Percentiles rank a stretch among this genome's conserved stretches.
Conservation (phyloP, 2,888 invertebrate species). For the Heteromyza rotundicornis region DNA sequence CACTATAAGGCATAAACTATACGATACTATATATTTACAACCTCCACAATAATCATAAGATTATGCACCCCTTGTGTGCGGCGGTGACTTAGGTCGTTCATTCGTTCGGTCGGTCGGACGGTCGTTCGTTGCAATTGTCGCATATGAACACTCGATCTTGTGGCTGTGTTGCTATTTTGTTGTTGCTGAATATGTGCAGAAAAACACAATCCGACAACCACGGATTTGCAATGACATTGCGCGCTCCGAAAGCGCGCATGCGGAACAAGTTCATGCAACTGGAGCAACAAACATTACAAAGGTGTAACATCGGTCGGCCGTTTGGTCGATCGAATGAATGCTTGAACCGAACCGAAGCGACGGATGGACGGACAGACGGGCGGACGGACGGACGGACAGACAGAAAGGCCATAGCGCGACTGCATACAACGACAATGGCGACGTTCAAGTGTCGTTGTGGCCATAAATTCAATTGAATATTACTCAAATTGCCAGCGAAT, state of each 20-base stretch:
- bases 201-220: conserved; percentile 6
- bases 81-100: background rate
- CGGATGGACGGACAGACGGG: background rate
- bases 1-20: too few relatives aligned
- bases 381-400: background rate
- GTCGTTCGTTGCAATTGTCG: conserved; percentile 1
- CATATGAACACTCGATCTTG: conserved; percentile 1
- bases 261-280: conserved; percentile 55
- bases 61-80: background rate
- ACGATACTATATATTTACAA: conserved; percentile 40
- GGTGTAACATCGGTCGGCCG: conserved; percentile 34
- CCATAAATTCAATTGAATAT: conserved; percentile 58
- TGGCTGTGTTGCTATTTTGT: conserved; percentile 10
- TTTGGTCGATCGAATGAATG: too few relatives aligned
- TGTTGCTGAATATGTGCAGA: too few relatives aligned
- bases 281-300: conserved; percentile 34
- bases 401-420: conserved; percentile 10
- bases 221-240: conserved; percentile 35
- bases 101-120: background rate
- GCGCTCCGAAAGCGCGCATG: conserved; percentile 37
- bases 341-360: too few relatives aligned
- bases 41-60: conserved; percentile 45
- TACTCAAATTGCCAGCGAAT: conserved; percentile 49
- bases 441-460: conserved; percentile 47
- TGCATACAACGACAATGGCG: conserved; percentile 4